These are phyloP conservation scores for Heteropelma amictum DNA, from an alignment of 2,888 invertebrate species.

Conservation along the genomic window DNA sequence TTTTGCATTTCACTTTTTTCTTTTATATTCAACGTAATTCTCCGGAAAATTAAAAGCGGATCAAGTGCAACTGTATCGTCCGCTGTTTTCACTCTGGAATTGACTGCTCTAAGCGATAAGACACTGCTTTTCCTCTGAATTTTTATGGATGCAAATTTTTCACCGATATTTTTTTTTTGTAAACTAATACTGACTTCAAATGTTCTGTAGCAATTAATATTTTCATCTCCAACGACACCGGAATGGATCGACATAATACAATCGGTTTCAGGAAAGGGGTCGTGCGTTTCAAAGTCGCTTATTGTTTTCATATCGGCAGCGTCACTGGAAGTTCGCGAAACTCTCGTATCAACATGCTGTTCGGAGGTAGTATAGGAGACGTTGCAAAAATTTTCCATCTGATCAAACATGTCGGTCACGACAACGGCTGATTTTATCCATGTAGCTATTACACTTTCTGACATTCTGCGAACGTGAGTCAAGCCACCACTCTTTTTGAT, in stretches of 20 bases:
- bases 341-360: slow-evolving; percentile 67
- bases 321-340: slow-evolving; percentile 67
- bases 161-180: background rate
- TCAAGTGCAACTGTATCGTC: slow-evolving; percentile 59
- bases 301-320: slow-evolving; percentile 27
- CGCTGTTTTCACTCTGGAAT: slow-evolving; percentile 56
- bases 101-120: background rate
- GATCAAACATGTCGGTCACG: slow-evolving; percentile 60
- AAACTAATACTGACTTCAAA: background rate
- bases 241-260: background rate
- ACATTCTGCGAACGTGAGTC: slow-evolving; percentile 61
- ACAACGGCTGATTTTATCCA: slow-evolving; percentile 63
- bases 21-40: slow-evolving; percentile 60
- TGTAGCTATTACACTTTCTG: slow-evolving; percentile 62
- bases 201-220: background rate
- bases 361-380: slow-evolving; percentile 61
- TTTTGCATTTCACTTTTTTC: slow-evolving; percentile 62
- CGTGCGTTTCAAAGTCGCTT: background rate
- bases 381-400: slow-evolving; percentile 63
- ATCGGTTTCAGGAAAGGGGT: background rate
- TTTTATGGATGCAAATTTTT: background rate
- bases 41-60: slow-evolving; percentile 62
- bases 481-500: slow-evolving; percentile 65
- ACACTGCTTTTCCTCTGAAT: background rate
- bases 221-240: background rate